Percentiles rank a stretch among this genome's conserved stretches.
Evolutionary conservation across 2,888 invertebrate genomes (phyloP).

Genomic region (Oscheius sp.): DNA sequence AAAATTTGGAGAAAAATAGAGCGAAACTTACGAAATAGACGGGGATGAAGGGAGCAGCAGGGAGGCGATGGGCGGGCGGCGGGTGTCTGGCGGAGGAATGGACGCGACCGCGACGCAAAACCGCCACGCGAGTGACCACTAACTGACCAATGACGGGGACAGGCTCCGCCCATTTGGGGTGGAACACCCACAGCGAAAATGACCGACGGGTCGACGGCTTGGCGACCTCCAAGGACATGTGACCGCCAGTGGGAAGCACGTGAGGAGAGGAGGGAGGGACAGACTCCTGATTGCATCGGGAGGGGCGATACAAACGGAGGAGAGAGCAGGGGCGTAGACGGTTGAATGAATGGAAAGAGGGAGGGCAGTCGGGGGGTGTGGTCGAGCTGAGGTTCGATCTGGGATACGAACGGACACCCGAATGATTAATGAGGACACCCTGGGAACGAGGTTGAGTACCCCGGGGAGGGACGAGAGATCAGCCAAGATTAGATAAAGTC

Average conservation of each 20-base stretch:
- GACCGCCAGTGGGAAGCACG: constrained; percentile 20
- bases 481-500: too few relatives aligned
- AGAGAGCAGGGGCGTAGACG: constrained; percentile 23
- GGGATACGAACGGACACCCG: constrained; percentile 16
- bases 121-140: constrained; percentile 25
- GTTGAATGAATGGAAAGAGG: constrained; percentile 7
- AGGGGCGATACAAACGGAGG: constrained; percentile 7
- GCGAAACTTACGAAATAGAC: constrained; percentile 9
- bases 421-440: constrained; percentile 14
- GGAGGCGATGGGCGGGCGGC: constrained; percentile 26
- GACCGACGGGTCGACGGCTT: constrained; percentile 2
- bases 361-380: neutral
- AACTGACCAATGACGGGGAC: constrained; percentile 28
- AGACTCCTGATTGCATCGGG: constrained; percentile 6
- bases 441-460: neutral
- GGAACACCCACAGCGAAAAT: constrained; percentile 33
- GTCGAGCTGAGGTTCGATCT: neutral
- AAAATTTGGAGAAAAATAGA: neutral
- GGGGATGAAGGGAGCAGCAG: constrained; percentile 19
- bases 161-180: constrained; percentile 34
- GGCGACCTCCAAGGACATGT: constrained; percentile 28
- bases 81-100: constrained; percentile 26
- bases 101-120: constrained; percentile 19
- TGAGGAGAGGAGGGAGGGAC: constrained; percentile 8
- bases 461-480: too few relatives aligned